Conservation (phyloP, 2,113 vertebrate genomes). For the Halcyon malimbica region DNA sequence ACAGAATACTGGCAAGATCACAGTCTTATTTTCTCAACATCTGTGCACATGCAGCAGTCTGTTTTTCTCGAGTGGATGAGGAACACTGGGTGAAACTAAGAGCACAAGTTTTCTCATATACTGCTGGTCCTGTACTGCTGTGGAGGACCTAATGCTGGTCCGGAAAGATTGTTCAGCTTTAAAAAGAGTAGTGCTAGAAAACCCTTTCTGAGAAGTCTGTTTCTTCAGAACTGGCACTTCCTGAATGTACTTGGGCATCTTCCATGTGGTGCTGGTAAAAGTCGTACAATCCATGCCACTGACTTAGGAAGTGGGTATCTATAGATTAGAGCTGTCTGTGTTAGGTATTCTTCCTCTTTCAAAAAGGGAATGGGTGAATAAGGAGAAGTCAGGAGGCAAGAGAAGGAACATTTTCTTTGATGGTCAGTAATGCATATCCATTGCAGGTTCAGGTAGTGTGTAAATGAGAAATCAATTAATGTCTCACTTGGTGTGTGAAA, state of each 20-base stretch:
- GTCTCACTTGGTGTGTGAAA: background rate
- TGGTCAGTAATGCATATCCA: rapidly evolving
- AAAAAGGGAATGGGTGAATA: background rate
- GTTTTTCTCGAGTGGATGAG: background rate
- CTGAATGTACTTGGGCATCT: background rate
- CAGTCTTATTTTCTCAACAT: background rate
- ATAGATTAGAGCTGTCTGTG: background rate
- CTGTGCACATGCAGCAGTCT: background rate
- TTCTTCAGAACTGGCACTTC: background rate
- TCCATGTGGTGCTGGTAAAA: background rate
- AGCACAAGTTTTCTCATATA: background rate
- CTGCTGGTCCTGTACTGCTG: background rate
- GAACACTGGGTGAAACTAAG: background rate
- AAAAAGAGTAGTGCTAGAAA: background rate
- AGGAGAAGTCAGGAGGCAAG: background rate
- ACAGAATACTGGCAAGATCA: background rate
- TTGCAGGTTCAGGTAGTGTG: background rate
- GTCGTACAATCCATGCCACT: background rate
- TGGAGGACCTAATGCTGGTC: background rate
- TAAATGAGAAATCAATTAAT: background rate
- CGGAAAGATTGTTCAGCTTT: background rate
- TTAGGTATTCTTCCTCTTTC: background rate
- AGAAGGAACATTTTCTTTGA: background rate
- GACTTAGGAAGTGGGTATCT: background rate
- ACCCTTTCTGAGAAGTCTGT: background rate